Percentiles rank a stretch among this genome's conserved stretches.
phyloP scores from a whole-genome alignment of 2,797 vertebrate species.

The Schizopygopsis pylzovi region DNA sequence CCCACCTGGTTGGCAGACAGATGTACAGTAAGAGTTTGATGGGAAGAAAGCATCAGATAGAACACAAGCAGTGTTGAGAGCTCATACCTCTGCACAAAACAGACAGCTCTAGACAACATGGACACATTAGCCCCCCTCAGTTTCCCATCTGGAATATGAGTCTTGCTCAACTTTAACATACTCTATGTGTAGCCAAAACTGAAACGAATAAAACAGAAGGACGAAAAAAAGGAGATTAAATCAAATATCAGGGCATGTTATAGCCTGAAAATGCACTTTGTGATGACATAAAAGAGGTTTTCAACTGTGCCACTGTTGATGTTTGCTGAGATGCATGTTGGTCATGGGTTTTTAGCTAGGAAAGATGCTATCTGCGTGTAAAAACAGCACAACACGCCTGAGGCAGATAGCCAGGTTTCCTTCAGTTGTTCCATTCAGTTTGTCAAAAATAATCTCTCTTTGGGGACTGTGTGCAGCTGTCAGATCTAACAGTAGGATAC shows the following conservation, averaged over 20 bases:
- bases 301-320: conserved; percentile 24
- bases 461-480: conserved; percentile 47
- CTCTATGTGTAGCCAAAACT: conserved; percentile 18
- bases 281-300: neutral
- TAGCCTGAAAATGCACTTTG: conserved; percentile 31
- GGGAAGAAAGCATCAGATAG: conserved; percentile 26
- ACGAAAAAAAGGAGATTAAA: neutral
- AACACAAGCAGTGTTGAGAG: conserved; percentile 1
- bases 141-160: conserved; percentile 29
- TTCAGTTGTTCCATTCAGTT: conserved; percentile 47
- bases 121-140: neutral
- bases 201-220: conserved; percentile 29
- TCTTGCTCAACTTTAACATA: conserved; percentile 58
- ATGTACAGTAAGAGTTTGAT: neutral
- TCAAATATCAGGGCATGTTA: conserved; percentile 23
- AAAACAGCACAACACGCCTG: conserved; percentile 43
- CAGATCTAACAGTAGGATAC: conserved; percentile 32
- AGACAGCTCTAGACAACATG: conserved; percentile 67
- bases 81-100: conserved; percentile 49
- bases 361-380: conserved; percentile 38
- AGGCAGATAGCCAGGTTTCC: conserved; percentile 41
- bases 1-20: conserved; percentile 27
- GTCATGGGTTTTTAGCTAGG: conserved; percentile 41
- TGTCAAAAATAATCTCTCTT: conserved; percentile 46
- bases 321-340: conserved; percentile 33